A percentile compares a stretch with the other conserved stretches of the same genome.
Evolutionary conservation across 2,113 vertebrate species (phyloP).

Genomic region (Dipodomys merriami): DNA sequence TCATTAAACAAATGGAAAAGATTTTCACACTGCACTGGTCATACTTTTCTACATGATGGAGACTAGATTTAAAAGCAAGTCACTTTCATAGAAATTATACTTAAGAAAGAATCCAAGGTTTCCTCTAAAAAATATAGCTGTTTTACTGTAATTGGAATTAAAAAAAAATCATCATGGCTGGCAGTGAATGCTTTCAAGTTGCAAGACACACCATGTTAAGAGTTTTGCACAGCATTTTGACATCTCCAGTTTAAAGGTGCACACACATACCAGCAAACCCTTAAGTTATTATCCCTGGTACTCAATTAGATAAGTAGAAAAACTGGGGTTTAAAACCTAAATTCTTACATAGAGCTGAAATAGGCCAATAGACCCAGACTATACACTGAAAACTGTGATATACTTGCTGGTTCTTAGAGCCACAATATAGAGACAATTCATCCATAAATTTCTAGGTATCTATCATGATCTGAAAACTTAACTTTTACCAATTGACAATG

Average conservation of each 20-base stretch:
- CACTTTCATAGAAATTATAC: neutral
- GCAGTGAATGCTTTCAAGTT: slow-evolving; percentile 19
- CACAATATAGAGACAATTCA: neutral
- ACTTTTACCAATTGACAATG: neutral
- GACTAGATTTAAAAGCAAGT: slow-evolving; percentile 10
- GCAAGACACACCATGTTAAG: neutral
- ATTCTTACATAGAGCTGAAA: neutral
- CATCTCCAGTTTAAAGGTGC: slow-evolving; percentile 24
- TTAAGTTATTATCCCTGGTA: neutral
- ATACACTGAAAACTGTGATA: neutral
- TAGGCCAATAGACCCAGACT: neutral
- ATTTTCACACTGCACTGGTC: neutral
- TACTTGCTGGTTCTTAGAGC: neutral
- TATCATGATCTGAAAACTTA: neutral
- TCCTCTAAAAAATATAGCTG: slow-evolving; percentile 27
- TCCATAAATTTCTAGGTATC: neutral
- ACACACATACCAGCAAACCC: neutral
- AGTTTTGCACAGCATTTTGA: slow-evolving; percentile 30
- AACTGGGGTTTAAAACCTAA: neutral
- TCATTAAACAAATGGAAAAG: slow-evolving; percentile 29
- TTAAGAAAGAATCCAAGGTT: neutral
- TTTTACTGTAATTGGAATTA: neutral
- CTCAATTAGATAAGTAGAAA: neutral
- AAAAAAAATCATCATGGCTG: neutral
- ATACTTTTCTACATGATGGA: neutral